phyloP scores from a whole-genome alignment of 2,888 invertebrate genomes.

The Cremastinae sp. region DNA sequence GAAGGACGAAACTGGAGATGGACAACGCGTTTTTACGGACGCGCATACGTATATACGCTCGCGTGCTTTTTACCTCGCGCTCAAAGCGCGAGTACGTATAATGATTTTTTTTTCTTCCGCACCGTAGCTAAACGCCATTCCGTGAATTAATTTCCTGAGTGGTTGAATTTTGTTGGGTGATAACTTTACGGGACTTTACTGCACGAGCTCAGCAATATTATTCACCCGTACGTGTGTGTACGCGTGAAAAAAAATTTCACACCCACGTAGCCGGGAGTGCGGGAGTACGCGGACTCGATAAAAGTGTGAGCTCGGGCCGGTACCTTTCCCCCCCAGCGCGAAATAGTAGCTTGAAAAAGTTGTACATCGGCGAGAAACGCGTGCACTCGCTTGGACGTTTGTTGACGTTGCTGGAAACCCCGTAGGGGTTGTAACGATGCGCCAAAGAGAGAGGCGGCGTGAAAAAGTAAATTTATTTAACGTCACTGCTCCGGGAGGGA shows the following conservation, averaged over 20 bases:
- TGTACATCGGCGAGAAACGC: constrained; percentile 52
- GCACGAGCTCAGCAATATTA: constrained; percentile 43
- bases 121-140: constrained; percentile 51
- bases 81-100: constrained; percentile 1
- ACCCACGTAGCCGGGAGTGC: not conserved
- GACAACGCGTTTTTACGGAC: constrained; percentile 3
- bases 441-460: constrained; percentile 26
- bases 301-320: constrained; percentile 15
- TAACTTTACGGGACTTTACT: constrained; percentile 60
- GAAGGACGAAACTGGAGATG: constrained; percentile 14
- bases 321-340: constrained; percentile 41
- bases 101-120: constrained; percentile 23
- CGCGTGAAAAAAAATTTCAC: constrained; percentile 3
- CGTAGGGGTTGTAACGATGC: constrained; percentile 52
- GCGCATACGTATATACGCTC: not conserved
- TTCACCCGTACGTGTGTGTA: constrained; percentile 18
- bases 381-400: constrained; percentile 46
- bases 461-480: constrained; percentile 72
- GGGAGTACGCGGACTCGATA: constrained; percentile 3
- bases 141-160: constrained; percentile 62
- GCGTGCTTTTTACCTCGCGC: not conserved
- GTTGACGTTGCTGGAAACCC: constrained; percentile 50
- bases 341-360: constrained; percentile 57
- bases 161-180: constrained; percentile 62
- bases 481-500: constrained; percentile 52